These are phyloP conservation scores for Pristionchus fissidentatus DNA, from an alignment of 2,888 invertebrate species.

Conservation along the genomic window DNA sequence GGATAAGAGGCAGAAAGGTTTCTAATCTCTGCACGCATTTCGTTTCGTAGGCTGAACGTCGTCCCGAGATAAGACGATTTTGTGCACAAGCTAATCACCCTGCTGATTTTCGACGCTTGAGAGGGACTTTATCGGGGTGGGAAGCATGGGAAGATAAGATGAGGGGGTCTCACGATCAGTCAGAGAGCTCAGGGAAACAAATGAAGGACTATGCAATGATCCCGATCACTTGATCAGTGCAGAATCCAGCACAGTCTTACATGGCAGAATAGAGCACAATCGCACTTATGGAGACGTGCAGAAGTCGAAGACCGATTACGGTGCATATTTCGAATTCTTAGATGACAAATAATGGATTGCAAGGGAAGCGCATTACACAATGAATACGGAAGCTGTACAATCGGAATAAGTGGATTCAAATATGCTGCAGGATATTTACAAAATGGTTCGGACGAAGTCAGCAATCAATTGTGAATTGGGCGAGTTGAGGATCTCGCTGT, in stretches of 20 bases:
- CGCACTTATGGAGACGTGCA: too few species aligned
- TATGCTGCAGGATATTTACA: too few species aligned
- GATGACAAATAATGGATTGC: too few species aligned
- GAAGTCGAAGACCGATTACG: too few species aligned
- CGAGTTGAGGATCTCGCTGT: not conserved
- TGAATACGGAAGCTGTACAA: too few species aligned
- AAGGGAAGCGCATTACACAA: too few species aligned
- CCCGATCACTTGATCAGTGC: not conserved
- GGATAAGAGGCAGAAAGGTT: too few species aligned
- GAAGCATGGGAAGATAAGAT: not conserved
- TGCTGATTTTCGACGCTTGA: slow-evolving; percentile 16
- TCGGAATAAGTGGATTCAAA: too few species aligned
- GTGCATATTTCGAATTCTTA: too few species aligned
- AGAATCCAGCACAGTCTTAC: too few species aligned
- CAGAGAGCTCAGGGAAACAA: slow-evolving; percentile 16
- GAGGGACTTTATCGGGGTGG: not conserved
- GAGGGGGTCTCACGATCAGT: not conserved
- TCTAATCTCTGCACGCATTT: too few species aligned
- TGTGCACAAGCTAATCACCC: slow-evolving; percentile 6
- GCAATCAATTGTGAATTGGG: not conserved
- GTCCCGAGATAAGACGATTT: not conserved
- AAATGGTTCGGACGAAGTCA: not conserved
- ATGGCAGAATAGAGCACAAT: not conserved
- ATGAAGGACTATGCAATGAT: slow-evolving; percentile 1
- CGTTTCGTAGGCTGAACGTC: too few species aligned